A percentile compares a stretch with the other conserved stretches of the same genome.
Conservation (phyloP, 2,888 invertebrate genomes). For the Leucania comma region DNA sequence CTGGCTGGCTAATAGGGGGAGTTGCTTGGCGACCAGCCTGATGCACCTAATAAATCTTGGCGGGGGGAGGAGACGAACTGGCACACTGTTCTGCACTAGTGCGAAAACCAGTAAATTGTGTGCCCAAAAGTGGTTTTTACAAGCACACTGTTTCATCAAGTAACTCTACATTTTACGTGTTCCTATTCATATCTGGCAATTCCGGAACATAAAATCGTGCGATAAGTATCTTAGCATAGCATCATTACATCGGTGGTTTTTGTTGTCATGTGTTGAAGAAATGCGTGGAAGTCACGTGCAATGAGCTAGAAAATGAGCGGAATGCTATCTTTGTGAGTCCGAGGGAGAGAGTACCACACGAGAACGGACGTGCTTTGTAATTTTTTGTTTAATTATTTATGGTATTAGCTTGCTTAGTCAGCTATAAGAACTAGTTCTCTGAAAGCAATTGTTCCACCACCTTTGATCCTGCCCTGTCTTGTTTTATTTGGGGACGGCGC, state of each 20-base stretch:
- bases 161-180: background rate
- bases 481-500: too few relatives aligned
- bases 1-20: too few relatives aligned
- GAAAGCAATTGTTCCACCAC: background rate
- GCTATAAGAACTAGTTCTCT: background rate
- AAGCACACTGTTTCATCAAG: too few relatives aligned
- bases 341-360: conserved; percentile 50
- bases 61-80: too few relatives aligned
- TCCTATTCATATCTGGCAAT: background rate
- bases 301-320: conserved; percentile 41
- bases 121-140: too few relatives aligned
- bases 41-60: too few relatives aligned
- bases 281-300: conserved; percentile 29
- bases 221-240: background rate
- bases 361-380: background rate
- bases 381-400: background rate
- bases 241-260: conserved; percentile 4
- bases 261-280: conserved; percentile 30
- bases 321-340: conserved; percentile 32
- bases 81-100: too few relatives aligned
- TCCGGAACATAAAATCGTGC: background rate
- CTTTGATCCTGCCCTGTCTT: too few relatives aligned
- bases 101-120: too few relatives aligned
- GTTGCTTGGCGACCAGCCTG: too few relatives aligned
- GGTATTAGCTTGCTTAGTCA: background rate